Evolutionary conservation across 1,140 invertebrate genomes (phyloP).

Genomic region (Druon quercuslanigerum): DNA sequence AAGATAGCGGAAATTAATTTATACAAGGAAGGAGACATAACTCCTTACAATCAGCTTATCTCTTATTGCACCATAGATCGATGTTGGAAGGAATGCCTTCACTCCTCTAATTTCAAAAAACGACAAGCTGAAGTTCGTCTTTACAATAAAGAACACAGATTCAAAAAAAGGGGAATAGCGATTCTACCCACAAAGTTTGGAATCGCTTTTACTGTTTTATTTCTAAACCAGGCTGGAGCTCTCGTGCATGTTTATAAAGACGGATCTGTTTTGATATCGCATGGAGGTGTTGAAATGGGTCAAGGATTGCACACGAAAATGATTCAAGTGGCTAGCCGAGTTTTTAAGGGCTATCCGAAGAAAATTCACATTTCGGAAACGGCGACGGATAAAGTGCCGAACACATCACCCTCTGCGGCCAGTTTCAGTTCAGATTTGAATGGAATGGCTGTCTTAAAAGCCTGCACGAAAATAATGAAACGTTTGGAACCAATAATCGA

Average conservation of each 20-base stretch:
- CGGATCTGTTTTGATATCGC: slow-evolving; percentile 93
- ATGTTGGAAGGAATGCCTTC: slow-evolving; percentile 90
- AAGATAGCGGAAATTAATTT: slow-evolving; percentile 83
- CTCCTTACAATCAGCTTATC: slow-evolving; percentile 87
- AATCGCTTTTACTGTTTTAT: slow-evolving; percentile 87
- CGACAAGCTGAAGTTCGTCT: slow-evolving; percentile 78
- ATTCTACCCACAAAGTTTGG: slow-evolving; percentile 95
- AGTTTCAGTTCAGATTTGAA: slow-evolving; percentile 95
- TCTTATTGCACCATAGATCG: slow-evolving; percentile 84
- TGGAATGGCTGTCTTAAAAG: slow-evolving; percentile 94
- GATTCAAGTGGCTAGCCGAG: slow-evolving; percentile 88
- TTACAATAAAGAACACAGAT: slow-evolving; percentile 88
- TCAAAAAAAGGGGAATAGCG: slow-evolving; percentile 91
- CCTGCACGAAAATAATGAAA: slow-evolving; percentile 86
- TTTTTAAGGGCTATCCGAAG: slow-evolving; percentile 83
- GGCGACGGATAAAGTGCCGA: slow-evolving; percentile 94
- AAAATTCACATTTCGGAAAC: slow-evolving; percentile 93
- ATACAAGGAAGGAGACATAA: slow-evolving; percentile 86
- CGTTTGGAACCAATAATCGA: slow-evolving; percentile 87
- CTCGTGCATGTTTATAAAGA: slow-evolving; percentile 93
- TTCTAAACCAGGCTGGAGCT: slow-evolving; percentile 93
- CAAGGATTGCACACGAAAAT: slow-evolving; percentile 97
- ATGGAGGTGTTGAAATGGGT: slow-evolving; percentile 97
- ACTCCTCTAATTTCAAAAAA: slow-evolving; percentile 81
- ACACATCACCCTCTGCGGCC: slow-evolving; percentile 94